These are phyloP conservation scores for Perizoma affinitatum DNA, from an alignment of 2,888 invertebrate genomes.

Conservation along the genomic window DNA sequence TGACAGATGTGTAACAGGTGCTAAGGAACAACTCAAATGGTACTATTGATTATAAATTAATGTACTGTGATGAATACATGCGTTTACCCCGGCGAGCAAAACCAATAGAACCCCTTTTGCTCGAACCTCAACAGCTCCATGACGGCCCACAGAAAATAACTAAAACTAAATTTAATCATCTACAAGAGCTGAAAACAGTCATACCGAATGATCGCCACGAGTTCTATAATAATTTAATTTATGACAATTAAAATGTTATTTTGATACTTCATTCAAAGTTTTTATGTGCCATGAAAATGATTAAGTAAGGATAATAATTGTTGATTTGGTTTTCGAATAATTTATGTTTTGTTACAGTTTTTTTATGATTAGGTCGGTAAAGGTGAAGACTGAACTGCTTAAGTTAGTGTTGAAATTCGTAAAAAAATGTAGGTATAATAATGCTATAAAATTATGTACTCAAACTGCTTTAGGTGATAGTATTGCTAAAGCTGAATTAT, in stretches of 20 bases:
- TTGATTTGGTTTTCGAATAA: conserved; percentile 9
- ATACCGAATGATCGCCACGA: conserved; percentile 29
- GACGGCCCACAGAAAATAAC: conserved; percentile 12
- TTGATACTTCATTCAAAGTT: conserved; percentile 10
- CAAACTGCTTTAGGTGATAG: too few relatives aligned
- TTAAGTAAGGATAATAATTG: conserved; percentile 10
- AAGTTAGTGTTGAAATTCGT: conserved; percentile 6
- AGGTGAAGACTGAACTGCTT: conserved; percentile 4
- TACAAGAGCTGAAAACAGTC: conserved; percentile 29
- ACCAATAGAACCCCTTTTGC: conserved; percentile 2
- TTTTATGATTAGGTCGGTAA: conserved; percentile 1
- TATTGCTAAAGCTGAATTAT: too few relatives aligned
- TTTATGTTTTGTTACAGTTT: conserved; percentile 1
- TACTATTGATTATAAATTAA: conserved; percentile 32
- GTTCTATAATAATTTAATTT: conserved; percentile 31
- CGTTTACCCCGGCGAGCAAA: conserved; percentile 4
- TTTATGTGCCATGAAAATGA: conserved; percentile 8
- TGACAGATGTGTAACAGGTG: not conserved
- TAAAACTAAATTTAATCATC: conserved; percentile 28
- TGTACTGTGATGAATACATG: not conserved
- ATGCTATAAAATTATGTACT: too few relatives aligned
- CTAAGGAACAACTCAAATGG: conserved; percentile 9
- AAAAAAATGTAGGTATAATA: too few relatives aligned
- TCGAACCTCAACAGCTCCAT: conserved; percentile 2
- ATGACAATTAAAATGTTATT: conserved; percentile 2